Conservation (phyloP, 2,888 invertebrate species). For the Leptinotarsa tumamoca region DNA sequence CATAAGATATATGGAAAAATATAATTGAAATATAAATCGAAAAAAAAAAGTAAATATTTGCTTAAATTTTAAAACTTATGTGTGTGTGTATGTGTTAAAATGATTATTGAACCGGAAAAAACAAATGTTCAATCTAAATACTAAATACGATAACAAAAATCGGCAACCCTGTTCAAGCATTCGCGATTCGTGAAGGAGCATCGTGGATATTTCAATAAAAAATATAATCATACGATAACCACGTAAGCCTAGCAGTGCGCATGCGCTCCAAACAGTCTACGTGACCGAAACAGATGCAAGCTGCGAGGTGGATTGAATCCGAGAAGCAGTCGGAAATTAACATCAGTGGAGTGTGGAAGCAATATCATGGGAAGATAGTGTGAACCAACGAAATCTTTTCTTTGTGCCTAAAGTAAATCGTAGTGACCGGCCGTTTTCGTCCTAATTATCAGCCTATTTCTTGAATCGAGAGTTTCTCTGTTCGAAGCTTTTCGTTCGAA, state of each 20-base stretch:
- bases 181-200: slow-evolving; percentile 11
- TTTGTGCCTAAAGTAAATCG: slow-evolving; percentile 59
- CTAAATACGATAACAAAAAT: neutral
- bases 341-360: slow-evolving; percentile 61
- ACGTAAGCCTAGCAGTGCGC: slow-evolving; percentile 46
- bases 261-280: slow-evolving; percentile 48
- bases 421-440: slow-evolving; percentile 57
- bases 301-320: slow-evolving; percentile 40
- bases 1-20: too few species aligned
- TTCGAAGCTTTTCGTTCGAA: slow-evolving; percentile 35
- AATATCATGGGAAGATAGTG: slow-evolving; percentile 62
- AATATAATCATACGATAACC: slow-evolving; percentile 47
- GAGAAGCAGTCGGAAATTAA: slow-evolving; percentile 64
- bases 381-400: slow-evolving; percentile 61
- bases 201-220: slow-evolving; percentile 21
- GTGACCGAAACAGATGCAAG: slow-evolving; percentile 49
- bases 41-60: too few species aligned
- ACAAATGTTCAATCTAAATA: too few species aligned
- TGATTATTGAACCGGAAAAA: too few species aligned
- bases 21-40: too few species aligned
- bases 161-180: slow-evolving; percentile 3
- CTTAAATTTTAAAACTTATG: too few species aligned
- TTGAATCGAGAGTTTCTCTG: slow-evolving; percentile 34
- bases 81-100: too few species aligned
- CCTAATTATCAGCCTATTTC: slow-evolving; percentile 42